These are phyloP conservation scores for Eospalax fontanierii DNA, from an alignment of 2,797 vertebrate species.

Conservation along the genomic window DNA sequence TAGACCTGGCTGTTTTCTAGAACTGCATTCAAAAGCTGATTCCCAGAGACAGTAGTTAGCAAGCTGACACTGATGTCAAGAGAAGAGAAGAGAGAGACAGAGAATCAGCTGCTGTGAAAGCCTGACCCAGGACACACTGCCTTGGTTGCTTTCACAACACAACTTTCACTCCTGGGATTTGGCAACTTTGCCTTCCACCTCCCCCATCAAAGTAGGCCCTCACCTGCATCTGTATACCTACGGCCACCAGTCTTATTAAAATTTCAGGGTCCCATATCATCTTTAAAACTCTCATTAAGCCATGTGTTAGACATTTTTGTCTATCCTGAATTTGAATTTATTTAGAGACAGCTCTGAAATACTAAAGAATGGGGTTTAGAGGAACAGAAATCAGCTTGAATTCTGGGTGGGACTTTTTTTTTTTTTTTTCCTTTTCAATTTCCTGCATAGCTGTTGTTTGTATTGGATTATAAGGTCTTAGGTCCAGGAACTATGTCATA, in stretches of 20 bases:
- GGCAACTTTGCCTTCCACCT: background rate
- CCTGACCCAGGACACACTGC: background rate
- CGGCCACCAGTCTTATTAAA: background rate
- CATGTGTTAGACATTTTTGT: background rate
- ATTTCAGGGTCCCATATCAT: conserved; percentile 20
- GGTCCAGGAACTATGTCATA: conserved; percentile 16
- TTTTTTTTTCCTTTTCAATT: background rate
- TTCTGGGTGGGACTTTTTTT: background rate
- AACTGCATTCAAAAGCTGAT: background rate
- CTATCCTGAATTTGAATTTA: background rate
- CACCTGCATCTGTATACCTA: background rate
- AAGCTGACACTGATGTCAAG: background rate
- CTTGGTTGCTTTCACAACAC: background rate
- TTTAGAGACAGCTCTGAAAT: conserved; percentile 23
- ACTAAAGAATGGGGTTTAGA: conserved; percentile 35
- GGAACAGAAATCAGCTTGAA: background rate
- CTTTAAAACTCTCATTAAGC: conserved; percentile 16
- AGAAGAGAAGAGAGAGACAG: background rate
- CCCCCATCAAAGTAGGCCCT: background rate
- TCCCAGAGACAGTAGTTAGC: background rate
- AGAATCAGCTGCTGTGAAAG: background rate
- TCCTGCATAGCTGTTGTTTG: conserved; percentile 16
- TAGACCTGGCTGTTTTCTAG: background rate
- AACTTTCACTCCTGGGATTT: background rate
- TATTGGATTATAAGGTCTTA: conserved; percentile 39